Percentiles rank a stretch among this genome's conserved stretches.
phyloP scores from a whole-genome alignment of 2,888 invertebrate species.

The Lithophane ornitopus region DNA sequence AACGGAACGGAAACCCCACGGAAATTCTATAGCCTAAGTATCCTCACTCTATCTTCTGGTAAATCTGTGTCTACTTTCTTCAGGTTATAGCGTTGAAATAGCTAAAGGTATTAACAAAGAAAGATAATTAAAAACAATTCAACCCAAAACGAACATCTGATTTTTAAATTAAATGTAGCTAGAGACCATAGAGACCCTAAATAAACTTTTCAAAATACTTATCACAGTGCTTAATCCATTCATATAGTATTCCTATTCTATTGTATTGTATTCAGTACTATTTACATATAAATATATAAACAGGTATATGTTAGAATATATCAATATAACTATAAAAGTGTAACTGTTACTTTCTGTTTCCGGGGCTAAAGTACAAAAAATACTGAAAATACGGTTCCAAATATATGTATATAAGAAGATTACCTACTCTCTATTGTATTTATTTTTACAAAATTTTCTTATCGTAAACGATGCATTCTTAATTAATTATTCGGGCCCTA shows the following conservation, averaged over 20 bases:
- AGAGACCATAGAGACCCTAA: not conserved
- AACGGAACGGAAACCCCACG: too few species aligned
- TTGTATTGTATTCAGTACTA: constrained; percentile 63
- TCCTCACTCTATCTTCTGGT: too few species aligned
- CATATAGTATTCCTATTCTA: constrained; percentile 36
- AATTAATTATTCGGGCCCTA: not conserved
- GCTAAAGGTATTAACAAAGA: not conserved
- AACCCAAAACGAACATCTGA: not conserved
- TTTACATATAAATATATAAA: constrained; percentile 52
- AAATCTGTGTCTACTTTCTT: not conserved
- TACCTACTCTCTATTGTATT: too few species aligned
- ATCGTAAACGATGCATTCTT: not conserved
- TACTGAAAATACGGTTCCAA: constrained; percentile 7
- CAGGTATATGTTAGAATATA: constrained; percentile 46
- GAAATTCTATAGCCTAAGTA: not conserved
- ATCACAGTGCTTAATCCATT: constrained; percentile 14
- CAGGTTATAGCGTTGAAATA: not conserved
- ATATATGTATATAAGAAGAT: not conserved
- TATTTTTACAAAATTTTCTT: not conserved
- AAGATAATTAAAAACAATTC: not conserved
- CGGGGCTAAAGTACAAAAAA: constrained; percentile 16
- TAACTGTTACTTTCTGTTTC: constrained; percentile 25
- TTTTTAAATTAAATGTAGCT: not conserved
- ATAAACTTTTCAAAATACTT: constrained; percentile 17
- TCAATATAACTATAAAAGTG: constrained; percentile 39